Percentiles rank a stretch among this genome's conserved stretches.
Conservation (phyloP, 2,113 vertebrate species). For the Merops nubicus region DNA sequence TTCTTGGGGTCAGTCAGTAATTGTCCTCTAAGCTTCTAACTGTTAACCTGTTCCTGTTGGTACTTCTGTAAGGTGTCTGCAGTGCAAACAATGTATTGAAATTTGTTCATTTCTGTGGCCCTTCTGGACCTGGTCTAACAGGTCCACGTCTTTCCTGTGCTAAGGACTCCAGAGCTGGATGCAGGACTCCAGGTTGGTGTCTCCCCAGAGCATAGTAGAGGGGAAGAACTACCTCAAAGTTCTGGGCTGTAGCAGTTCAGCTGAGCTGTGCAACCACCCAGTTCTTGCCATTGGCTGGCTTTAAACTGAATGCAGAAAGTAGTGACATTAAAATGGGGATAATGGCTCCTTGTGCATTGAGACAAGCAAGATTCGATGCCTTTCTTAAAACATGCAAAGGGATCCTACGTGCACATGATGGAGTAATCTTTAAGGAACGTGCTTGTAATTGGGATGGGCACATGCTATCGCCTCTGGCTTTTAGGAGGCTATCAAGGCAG, state of each 20-base stretch:
- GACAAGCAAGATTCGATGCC: background rate
- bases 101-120: background rate
- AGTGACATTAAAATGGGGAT: background rate
- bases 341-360: background rate
- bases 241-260: background rate
- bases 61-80: background rate
- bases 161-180: background rate
- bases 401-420: background rate
- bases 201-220: background rate
- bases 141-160: background rate
- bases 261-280: background rate
- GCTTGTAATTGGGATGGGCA: background rate
- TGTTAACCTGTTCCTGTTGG: background rate
- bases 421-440: background rate
- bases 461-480: background rate
- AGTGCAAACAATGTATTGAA: background rate
- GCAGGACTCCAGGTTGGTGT: background rate
- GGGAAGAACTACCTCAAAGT: background rate
- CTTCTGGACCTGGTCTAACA: background rate
- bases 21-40: background rate
- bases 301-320: background rate
- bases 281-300: background rate
- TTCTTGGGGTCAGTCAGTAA: rapidly evolving
- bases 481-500: too few species aligned
- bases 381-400: background rate